Percentiles rank a stretch among this genome's conserved stretches.
Evolutionary conservation across 2,888 invertebrate genomes (phyloP).

Genomic region (Lypha dubia): DNA sequence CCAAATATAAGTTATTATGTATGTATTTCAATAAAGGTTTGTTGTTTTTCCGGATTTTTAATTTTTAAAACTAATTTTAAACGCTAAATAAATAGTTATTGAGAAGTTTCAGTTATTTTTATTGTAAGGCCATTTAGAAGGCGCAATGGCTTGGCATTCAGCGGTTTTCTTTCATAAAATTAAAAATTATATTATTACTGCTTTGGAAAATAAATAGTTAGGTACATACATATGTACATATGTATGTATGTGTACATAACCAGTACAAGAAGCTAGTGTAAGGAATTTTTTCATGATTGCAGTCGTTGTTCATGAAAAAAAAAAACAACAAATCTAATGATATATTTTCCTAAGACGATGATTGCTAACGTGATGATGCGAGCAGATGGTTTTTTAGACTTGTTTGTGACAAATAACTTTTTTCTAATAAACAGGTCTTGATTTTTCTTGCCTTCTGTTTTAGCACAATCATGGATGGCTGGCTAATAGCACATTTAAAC

Average conservation of each 20-base stretch:
- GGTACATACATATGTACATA: neutral
- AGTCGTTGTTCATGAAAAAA: neutral
- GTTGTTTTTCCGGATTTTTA: conserved; percentile 22
- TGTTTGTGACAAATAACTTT: neutral
- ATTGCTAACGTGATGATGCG: neutral
- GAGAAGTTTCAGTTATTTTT: neutral
- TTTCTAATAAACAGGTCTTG: conserved; percentile 9
- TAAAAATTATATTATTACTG: neutral
- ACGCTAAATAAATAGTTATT: neutral
- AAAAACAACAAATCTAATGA: neutral
- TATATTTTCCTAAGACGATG: neutral
- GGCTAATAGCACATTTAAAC: neutral
- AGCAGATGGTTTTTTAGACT: conserved; percentile 26
- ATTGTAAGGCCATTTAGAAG: neutral
- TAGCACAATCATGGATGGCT: neutral
- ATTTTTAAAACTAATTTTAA: neutral
- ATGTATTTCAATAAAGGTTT: conserved; percentile 17
- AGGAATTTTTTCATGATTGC: neutral
- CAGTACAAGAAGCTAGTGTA: neutral
- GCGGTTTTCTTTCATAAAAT: neutral
- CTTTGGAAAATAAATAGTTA: neutral
- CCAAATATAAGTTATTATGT: neutral
- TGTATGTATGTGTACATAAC: neutral
- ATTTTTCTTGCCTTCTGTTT: neutral
- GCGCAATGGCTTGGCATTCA: neutral